A percentile compares a stretch with the other conserved stretches of the same genome.
phyloP scores from a whole-genome alignment of 1,140 invertebrate genomes.

The Drosophila tsacasi region DNA sequence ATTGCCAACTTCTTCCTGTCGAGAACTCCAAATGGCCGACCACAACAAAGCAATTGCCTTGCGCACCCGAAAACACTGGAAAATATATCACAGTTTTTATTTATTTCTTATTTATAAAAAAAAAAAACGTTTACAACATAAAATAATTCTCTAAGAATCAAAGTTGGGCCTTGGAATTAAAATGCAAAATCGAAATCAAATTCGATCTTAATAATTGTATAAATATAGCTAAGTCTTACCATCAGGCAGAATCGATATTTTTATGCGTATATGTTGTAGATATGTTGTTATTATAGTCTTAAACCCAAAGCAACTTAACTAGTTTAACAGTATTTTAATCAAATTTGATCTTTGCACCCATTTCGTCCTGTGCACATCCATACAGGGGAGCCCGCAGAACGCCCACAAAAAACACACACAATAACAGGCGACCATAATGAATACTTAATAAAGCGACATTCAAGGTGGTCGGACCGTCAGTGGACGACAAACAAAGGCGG shows the following conservation, averaged over 20 bases:
- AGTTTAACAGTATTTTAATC: not conserved
- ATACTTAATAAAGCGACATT: conserved; percentile 80
- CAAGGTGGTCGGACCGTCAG: conserved; percentile 53
- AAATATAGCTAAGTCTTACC: not conserved
- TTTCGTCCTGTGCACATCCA: conserved; percentile 17
- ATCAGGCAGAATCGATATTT: too few species aligned
- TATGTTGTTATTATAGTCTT: not conserved
- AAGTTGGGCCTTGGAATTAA: not conserved
- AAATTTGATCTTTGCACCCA: not conserved
- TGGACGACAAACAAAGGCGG: conserved; percentile 34
- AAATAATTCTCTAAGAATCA: not conserved
- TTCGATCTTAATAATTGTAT: not conserved
- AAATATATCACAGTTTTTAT: not conserved
- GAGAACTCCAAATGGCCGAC: conserved; percentile 21
- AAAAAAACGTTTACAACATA: too few species aligned
- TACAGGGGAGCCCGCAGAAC: conserved; percentile 10
- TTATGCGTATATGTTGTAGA: too few species aligned
- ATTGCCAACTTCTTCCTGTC: conserved; percentile 27
- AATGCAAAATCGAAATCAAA: not conserved
- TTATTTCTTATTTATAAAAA: too few species aligned
- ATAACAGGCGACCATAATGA: conserved; percentile 76
- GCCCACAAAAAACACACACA: conserved; percentile 39
- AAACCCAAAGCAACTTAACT: too few species aligned
- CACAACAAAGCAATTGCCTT: conserved; percentile 42
- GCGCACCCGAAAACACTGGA: conserved; percentile 8